Percentiles rank a stretch among this genome's conserved stretches.
Evolutionary conservation across 2,797 vertebrate genomes (phyloP).

Genomic region (Heliangelus exortis): DNA sequence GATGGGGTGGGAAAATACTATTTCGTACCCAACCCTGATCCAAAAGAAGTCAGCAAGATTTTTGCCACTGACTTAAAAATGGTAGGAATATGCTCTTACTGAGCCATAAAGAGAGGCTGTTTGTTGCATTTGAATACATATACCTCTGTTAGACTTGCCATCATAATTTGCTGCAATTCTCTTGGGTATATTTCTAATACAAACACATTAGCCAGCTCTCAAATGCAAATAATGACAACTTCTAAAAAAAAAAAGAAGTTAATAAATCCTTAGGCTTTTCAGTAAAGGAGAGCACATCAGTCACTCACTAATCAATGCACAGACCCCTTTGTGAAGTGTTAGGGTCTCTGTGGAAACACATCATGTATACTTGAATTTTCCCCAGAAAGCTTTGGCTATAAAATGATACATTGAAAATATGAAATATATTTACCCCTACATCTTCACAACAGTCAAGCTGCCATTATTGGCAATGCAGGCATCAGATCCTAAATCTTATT

Average conservation of each 20-base stretch:
- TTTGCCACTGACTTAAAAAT: not conserved
- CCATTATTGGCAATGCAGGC: not conserved
- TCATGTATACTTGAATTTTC: not conserved
- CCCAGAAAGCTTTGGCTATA: not conserved
- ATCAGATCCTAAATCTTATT: not conserved
- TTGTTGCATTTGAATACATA: not conserved
- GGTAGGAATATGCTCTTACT: rapidly evolving
- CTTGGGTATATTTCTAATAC: not conserved
- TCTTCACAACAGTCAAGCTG: not conserved
- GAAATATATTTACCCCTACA: not conserved
- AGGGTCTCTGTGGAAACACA: not conserved
- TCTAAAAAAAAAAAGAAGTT: no score
- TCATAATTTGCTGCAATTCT: not conserved
- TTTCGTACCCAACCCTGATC: not conserved
- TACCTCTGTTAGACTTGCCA: not conserved
- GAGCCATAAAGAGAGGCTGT: not conserved
- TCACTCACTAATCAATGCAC: not conserved
- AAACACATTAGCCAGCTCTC: not conserved
- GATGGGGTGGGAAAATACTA: not conserved
- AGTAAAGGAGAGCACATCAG: not conserved
- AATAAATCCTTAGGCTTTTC: not conserved
- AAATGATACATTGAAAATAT: not conserved
- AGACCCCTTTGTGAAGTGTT: not conserved
- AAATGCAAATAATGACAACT: not conserved
- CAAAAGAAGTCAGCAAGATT: not conserved